Evolutionary conservation across 64 coral and sea anemone species (phyloP), one percentile per base, ranked within the genome.

Genomic region (Porites australiensis): DNA sequence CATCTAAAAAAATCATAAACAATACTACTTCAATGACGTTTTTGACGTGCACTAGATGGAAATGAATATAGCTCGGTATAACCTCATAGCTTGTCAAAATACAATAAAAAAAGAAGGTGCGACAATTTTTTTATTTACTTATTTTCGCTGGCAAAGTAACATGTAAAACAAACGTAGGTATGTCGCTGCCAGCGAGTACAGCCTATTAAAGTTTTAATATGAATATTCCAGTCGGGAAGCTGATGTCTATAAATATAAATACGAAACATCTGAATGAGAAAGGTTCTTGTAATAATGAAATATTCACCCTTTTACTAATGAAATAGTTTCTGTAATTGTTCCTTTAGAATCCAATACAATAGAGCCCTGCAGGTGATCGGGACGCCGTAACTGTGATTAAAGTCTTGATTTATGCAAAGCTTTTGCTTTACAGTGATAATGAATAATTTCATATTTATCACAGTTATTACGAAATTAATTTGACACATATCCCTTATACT

Each of bases 401-500:
- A 50, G 58, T 65, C 77, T 21, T 68, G 58, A 76, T 84, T 68
- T 84, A 84, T 84, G 81, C 81, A 52, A 51, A 84, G 14, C 60
- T 16, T 68, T 69, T 80, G 23, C 77, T 60, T 58, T 60, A 14
- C 13, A 37, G 77, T 61, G 62, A 84, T 84, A 46, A 69, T 84
- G 62, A 65, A 84, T 84, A 68, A 69, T 68, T 84, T n/a, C 63
- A 84, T 84, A 84, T 69, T 84, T n/a, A 84, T 84, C 53, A 47
- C 43, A 9, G 62, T 15, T 84, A 84, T 65, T 68, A 23, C 59
- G 45, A 51, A 84, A 84, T 84, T 84, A 84, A 84, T 84, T 68
- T 50, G 61, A 69, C 15, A 44, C 46, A 22, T 18, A 16, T 44
- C 48, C 11, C 44, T 21, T 10, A 49, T 84, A 50, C 15, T 84